phyloP scores from a whole-genome alignment of 2,888 invertebrate species.

The Hirudinaria manillensis region DNA sequence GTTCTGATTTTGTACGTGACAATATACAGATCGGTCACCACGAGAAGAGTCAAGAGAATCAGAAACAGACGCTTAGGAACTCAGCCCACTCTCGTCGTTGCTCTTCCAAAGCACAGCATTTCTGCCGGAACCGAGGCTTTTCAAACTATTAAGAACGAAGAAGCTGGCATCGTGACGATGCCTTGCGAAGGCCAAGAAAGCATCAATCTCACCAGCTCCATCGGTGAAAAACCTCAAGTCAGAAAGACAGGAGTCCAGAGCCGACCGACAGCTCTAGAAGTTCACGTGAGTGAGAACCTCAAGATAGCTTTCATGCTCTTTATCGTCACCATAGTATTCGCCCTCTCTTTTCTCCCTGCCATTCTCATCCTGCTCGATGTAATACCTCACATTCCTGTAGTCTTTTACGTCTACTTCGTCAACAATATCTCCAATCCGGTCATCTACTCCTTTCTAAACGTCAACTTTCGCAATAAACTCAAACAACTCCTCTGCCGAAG shows the following conservation, averaged over 20 bases:
- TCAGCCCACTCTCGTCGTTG: constrained; percentile 17
- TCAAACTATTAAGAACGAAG: background rate
- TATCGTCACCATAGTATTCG: constrained; percentile 50
- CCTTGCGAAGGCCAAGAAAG: background rate
- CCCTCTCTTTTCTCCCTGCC: constrained; percentile 50
- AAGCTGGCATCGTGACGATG: background rate
- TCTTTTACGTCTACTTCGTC: constrained; percentile 52
- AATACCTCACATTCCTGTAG: constrained; percentile 42
- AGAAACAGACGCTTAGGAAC: constrained; percentile 18
- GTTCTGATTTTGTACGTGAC: constrained; percentile 49
- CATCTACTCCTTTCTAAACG: constrained; percentile 54
- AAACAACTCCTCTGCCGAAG: constrained; percentile 37
- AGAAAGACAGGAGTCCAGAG: constrained; percentile 36
- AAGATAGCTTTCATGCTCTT: constrained; percentile 52
- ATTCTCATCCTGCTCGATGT: constrained; percentile 46
- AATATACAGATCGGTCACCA: constrained; percentile 48
- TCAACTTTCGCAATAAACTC: constrained; percentile 50
- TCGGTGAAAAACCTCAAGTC: background rate
- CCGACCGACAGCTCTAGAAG: constrained; percentile 40
- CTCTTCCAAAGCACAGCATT: constrained; percentile 14
- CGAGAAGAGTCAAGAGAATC: constrained; percentile 22
- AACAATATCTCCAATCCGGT: constrained; percentile 54
- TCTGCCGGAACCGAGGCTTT: constrained; percentile 4
- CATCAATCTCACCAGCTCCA: background rate
- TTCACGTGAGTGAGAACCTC: constrained; percentile 43